A percentile compares a stretch with the other conserved stretches of the same genome.
Evolutionary conservation across 37 sponge, comb jelly and placozoan species (phyloP).

Genomic region (Halisarca cf. caerulea): DNA sequence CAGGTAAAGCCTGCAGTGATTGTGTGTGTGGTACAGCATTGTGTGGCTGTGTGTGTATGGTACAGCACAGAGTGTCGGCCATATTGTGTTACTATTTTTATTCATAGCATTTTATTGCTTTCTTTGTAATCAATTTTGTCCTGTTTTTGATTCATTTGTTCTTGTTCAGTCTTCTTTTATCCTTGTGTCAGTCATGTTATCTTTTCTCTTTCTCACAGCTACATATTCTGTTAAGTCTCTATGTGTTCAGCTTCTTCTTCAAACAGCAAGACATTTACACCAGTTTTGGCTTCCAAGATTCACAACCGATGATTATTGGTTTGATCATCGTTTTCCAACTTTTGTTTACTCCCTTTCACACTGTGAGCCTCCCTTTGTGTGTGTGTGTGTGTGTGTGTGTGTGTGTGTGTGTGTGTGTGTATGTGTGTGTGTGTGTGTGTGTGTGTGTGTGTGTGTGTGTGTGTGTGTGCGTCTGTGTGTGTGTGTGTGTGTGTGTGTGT

Average conservation of each 20-base stretch:
- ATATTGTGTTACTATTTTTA: no score
- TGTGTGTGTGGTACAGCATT: no score
- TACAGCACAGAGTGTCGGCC: no score
- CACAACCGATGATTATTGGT: constrained; percentile 85
- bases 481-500: neutral
- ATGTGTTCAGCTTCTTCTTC: constrained; percentile 80
- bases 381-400: constrained; percentile 4
- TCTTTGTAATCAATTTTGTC: no score
- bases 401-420: constrained; percentile 25
- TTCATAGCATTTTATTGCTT: no score
- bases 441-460: constrained; percentile 22
- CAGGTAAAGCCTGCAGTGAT: no score
- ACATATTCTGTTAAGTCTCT: constrained; percentile 63
- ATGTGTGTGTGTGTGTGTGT: constrained; percentile 22
- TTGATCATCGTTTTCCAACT: constrained; percentile 79
- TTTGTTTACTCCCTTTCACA: constrained; percentile 53
- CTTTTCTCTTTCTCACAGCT: constrained; percentile 37
- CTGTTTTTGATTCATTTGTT: no score
- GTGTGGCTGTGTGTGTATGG: no score
- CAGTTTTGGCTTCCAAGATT: constrained; percentile 88
- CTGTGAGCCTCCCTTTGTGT: constrained; percentile 4
- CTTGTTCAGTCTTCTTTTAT: no score
- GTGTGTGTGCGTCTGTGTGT: constrained; percentile 7
- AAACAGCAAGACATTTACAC: constrained; percentile 72
- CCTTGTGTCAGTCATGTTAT: no score